Base-by-base conservation (phyloP, 2,888 invertebrate genomes). In the Stenodera caucasica region DNA sequence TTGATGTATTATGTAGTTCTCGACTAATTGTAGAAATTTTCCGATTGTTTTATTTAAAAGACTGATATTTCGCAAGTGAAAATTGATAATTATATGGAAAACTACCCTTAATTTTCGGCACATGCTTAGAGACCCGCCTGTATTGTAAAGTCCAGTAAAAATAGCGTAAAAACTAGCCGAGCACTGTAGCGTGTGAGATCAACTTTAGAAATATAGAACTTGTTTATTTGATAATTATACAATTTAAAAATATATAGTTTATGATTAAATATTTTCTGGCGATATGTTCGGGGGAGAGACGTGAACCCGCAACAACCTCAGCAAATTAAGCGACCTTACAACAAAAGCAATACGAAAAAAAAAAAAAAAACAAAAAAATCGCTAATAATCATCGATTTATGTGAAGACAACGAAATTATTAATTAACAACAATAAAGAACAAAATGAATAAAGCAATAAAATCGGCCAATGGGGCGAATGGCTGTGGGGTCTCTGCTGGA, bases 221-320 rank as follows among this genome's bases (percentile, higher is more conserved):
- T 75, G 74, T 78, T 78, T 76, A 77, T 78, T 80, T 78, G 70
- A 77, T 71, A n/a, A 75, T 72, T 71, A 72, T 73, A 76, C 57
- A 56, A 53, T 59, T 40, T 40, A 40, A 40, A 40, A n/a, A n/a
- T n/a, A 40, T 78, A 78, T 79, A 79, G 77, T 79, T 79, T 79
- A 77, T 78, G 14, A 75, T 70, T 66, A 70, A 76, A 73, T 72
- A 77, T 80, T 80, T 75, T 72, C 78, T 78, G 79, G 81, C 80
- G 76, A 78, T 72, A 76, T 70, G 65, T 75, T 73, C 73, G 73
- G 76, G 75, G 71, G 68, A 57, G 69, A 68, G 62, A 64, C 69
- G 70, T 67, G 74, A 72, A 71, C 70, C 60, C 67, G 69, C 67
- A 69, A 69, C 60, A 61, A 68, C 61, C 66, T 68, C 70, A 49